These are phyloP conservation scores for Leptinotarsa haldemani DNA, from an alignment of 2,888 invertebrate genomes.

Conservation along the genomic window DNA sequence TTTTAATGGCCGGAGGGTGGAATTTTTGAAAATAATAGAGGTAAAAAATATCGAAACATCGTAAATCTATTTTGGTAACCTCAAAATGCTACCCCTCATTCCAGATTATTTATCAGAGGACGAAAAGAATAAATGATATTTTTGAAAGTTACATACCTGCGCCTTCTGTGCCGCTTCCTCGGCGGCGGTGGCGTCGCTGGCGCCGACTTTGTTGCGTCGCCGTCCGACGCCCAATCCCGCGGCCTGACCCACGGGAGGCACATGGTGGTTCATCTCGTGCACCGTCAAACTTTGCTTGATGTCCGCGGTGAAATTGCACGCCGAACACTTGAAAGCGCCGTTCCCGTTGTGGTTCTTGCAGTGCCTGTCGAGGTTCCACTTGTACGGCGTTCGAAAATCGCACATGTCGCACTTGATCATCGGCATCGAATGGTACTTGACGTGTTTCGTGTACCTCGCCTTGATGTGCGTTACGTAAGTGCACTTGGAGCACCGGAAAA, in stretches of 20 bases:
- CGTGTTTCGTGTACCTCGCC: slow-evolving; percentile 90
- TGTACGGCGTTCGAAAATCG: slow-evolving; percentile 92
- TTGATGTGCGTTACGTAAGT: slow-evolving; percentile 92
- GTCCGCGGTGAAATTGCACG: slow-evolving; percentile 91
- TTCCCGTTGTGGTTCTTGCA: slow-evolving; percentile 90
- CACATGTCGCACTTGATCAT: slow-evolving; percentile 95
- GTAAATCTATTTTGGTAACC: no score
- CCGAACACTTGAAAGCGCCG: slow-evolving; percentile 80
- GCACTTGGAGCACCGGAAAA: slow-evolving; percentile 90
- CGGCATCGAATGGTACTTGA: slow-evolving; percentile 93
- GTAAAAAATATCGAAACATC: no score
- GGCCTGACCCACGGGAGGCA: slow-evolving; percentile 80
- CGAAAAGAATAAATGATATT: neutral
- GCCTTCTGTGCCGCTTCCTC: slow-evolving; percentile 57
- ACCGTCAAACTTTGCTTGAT: slow-evolving; percentile 92
- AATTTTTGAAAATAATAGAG: no score
- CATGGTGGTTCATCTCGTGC: slow-evolving; percentile 92
- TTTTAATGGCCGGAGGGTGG: no score
- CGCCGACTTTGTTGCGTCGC: slow-evolving; percentile 81
- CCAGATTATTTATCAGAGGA: no score
- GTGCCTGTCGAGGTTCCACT: slow-evolving; percentile 93
- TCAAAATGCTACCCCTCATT: no score
- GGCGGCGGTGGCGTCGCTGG: slow-evolving; percentile 72
- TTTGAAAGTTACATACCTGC: slow-evolving; percentile 35
- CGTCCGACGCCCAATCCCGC: slow-evolving; percentile 69